Percentiles rank a stretch among this genome's conserved stretches.
Conservation (phyloP, 64 coral and sea anemone genomes). For the Pocillopora damicornis region DNA sequence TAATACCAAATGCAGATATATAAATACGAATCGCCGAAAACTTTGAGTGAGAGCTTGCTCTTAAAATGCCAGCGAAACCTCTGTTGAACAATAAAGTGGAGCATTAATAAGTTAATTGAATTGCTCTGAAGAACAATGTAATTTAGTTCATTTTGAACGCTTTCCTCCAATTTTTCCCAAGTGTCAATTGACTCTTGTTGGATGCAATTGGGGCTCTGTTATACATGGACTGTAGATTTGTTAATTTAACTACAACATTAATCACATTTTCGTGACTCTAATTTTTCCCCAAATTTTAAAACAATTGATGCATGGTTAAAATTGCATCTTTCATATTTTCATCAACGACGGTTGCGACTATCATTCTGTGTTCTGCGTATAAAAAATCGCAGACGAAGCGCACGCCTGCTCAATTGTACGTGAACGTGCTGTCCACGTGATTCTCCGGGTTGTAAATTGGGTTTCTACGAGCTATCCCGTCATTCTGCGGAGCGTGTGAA, state of each 20-base stretch:
- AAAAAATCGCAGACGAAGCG: no score
- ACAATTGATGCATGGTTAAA: no score
- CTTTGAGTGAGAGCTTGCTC: no score
- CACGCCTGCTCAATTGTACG: conserved; percentile 49
- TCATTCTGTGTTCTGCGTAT: not conserved
- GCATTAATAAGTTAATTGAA: not conserved
- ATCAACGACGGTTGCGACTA: not conserved
- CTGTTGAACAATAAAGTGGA: not conserved
- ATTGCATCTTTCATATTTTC: not conserved
- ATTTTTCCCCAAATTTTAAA: no score
- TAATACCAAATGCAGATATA: no score
- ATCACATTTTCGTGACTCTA: no score
- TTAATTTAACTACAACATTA: no score
- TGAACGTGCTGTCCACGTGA: conserved; percentile 62
- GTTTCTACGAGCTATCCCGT: conserved; percentile 78
- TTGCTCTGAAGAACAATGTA: not conserved
- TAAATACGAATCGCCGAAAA: no score
- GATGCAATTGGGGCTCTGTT: no score
- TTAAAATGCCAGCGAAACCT: not conserved
- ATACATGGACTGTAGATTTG: no score
- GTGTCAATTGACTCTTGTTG: no score
- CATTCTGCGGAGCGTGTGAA: conserved; percentile 14
- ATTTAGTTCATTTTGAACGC: not conserved
- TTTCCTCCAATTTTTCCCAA: not conserved
- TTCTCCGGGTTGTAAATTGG: conserved; percentile 91